Percentiles rank a stretch among this genome's conserved stretches.
These are phyloP conservation scores for Perizoma flavofasciatum DNA, from an alignment of 2,888 invertebrate genomes.

Conservation along the genomic window DNA sequence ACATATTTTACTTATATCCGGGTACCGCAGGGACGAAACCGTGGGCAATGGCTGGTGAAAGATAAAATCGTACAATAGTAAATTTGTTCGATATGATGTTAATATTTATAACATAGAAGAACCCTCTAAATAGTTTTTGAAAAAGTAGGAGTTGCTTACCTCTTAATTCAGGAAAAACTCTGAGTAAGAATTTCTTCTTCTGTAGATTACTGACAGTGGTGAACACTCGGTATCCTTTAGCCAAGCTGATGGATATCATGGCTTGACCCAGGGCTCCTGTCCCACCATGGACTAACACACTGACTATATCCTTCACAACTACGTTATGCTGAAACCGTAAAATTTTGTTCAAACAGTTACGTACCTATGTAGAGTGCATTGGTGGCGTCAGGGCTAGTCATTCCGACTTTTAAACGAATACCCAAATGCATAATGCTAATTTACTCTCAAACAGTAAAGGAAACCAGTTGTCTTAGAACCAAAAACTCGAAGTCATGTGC, in stretches of 20 bases:
- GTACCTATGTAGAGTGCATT: not conserved
- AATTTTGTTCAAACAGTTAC: not conserved
- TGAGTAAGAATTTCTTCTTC: conserved; percentile 59
- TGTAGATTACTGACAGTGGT: conserved; percentile 56
- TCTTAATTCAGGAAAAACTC: conserved; percentile 57
- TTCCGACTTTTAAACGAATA: no score
- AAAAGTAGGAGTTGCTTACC: conserved; percentile 41
- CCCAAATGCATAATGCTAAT: no score
- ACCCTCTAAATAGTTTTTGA: no score
- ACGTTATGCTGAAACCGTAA: not conserved
- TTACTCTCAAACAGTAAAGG: no score
- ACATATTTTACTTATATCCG: no score
- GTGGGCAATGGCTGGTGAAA: no score
- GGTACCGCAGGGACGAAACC: no score
- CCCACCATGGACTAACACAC: conserved; percentile 60
- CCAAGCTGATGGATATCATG: conserved; percentile 55
- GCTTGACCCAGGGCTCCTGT: conserved; percentile 68
- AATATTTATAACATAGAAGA: no score
- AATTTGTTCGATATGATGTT: no score
- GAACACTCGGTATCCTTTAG: conserved; percentile 54
- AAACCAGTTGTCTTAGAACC: not conserved
- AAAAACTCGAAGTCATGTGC: not conserved
- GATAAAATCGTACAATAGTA: no score
- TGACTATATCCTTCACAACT: not conserved
- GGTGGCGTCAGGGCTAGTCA: no score